Percentiles rank a stretch among this genome's conserved stretches.
Evolutionary conservation across 2,888 invertebrate genomes (phyloP).

Genomic region (Candidula unifasciata): DNA sequence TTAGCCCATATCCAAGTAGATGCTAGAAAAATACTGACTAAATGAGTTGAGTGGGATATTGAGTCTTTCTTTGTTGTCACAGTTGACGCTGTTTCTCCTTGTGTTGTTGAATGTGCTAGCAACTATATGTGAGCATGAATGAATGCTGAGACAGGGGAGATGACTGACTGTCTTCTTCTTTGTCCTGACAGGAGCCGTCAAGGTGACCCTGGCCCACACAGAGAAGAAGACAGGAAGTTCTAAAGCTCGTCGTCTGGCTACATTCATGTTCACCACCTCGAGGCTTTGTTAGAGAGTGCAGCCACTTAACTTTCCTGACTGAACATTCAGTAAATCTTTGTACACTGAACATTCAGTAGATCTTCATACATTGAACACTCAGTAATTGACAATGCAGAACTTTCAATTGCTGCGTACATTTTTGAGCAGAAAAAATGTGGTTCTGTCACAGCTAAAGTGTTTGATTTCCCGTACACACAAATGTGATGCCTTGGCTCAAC

Average conservation of each 20-base stretch:
- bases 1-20: no score
- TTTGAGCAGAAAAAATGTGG: neutral
- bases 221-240: conserved; percentile 25
- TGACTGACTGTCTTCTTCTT: conserved; percentile 37
- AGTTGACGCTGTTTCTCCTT: no score
- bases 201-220: conserved; percentile 29
- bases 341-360: neutral
- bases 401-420: neutral
- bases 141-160: neutral
- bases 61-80: no score
- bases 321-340: neutral
- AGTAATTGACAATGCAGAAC: neutral
- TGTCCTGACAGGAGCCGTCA: conserved; percentile 40
- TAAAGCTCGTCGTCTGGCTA: neutral
- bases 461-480: neutral
- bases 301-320: neutral
- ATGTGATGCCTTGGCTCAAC: neutral
- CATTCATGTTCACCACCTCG: neutral
- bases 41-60: no score
- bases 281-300: neutral
- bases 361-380: neutral
- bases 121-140: no score
- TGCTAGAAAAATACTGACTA: no score
- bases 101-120: no score
- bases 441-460: conserved; percentile 21